Conservation (phyloP, 23 tunicate species). For the Styela clava region DNA sequence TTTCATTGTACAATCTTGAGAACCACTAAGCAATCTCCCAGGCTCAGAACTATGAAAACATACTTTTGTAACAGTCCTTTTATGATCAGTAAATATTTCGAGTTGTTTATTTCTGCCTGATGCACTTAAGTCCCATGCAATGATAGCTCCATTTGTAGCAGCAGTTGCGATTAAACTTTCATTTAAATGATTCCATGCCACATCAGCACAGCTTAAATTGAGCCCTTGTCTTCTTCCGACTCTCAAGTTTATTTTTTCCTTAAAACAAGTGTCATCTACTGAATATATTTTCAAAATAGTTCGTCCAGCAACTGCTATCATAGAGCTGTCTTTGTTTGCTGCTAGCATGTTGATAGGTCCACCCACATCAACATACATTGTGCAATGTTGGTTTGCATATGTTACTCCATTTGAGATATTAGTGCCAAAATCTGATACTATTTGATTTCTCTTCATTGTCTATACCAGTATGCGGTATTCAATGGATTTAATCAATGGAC, state of each 20-base stretch:
- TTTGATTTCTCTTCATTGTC: conserved; percentile 16
- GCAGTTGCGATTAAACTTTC: conserved; percentile 72
- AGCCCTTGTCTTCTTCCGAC: conserved; percentile 71
- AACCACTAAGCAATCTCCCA: conserved; percentile 57
- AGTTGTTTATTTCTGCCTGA: conserved; percentile 60
- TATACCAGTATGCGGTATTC: too few relatives aligned
- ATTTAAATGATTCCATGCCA: conserved; percentile 66
- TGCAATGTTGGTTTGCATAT: neutral
- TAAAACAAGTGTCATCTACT: conserved; percentile 40
- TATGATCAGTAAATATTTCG: conserved; percentile 49
- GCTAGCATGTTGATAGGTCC: conserved; percentile 27
- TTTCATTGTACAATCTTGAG: conserved; percentile 77
- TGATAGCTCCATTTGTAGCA: conserved; percentile 84
- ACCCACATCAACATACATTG: conserved; percentile 21
- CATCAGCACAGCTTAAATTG: conserved; percentile 85
- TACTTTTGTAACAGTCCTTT: conserved; percentile 54
- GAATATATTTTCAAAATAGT: conserved; percentile 55
- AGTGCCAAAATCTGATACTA: conserved; percentile 13
- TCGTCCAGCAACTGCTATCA: conserved; percentile 74
- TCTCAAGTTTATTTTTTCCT: conserved; percentile 44
- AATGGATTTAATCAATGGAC: too few relatives aligned
- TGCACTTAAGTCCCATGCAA: conserved; percentile 68
- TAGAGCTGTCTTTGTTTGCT: conserved; percentile 36
- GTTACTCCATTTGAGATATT: conserved; percentile 3
- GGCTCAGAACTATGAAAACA: conserved; percentile 61